These are phyloP conservation scores for Pogonocherus hispidulus DNA, from an alignment of 2,888 invertebrate genomes.

Conservation along the genomic window DNA sequence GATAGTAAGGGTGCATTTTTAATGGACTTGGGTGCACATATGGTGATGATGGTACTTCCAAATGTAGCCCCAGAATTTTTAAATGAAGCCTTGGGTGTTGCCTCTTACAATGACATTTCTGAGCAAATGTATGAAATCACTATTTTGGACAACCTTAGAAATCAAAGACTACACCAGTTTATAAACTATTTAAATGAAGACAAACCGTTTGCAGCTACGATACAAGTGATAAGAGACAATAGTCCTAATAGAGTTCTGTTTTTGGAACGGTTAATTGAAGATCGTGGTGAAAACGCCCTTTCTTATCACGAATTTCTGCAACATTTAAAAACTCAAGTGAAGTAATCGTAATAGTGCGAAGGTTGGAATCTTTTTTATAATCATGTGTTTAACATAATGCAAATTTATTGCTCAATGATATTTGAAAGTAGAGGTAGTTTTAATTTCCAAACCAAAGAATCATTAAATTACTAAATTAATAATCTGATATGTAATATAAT, in stretches of 20 bases:
- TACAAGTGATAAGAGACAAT: conserved; percentile 93
- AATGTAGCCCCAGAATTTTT: conserved; percentile 82
- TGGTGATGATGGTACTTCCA: conserved; percentile 88
- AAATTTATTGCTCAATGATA: conserved; percentile 58
- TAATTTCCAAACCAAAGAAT: conserved; percentile 22
- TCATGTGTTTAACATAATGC: conserved; percentile 49
- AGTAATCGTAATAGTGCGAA: conserved; percentile 70
- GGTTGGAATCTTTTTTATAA: conserved; percentile 19
- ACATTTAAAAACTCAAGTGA: conserved; percentile 91
- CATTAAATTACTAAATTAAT: conserved; percentile 23
- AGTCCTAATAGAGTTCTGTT: conserved; percentile 86
- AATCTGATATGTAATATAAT: background rate
- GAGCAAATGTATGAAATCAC: conserved; percentile 87
- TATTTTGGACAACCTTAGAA: conserved; percentile 81
- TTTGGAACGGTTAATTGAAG: conserved; percentile 92
- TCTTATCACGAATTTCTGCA: conserved; percentile 99
- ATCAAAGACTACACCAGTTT: conserved; percentile 83
- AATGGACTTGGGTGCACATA: conserved; percentile 87
- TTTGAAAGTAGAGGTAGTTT: conserved; percentile 37
- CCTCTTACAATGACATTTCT: conserved; percentile 79
- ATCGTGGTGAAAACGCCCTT: conserved; percentile 92
- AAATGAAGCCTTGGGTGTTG: conserved; percentile 83
- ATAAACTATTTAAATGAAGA: conserved; percentile 87
- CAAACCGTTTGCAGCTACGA: conserved; percentile 82
- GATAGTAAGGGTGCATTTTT: conserved; percentile 92